Evolutionary conservation across 1,140 invertebrate genomes (phyloP).

Genomic region (Homarus americanus): DNA sequence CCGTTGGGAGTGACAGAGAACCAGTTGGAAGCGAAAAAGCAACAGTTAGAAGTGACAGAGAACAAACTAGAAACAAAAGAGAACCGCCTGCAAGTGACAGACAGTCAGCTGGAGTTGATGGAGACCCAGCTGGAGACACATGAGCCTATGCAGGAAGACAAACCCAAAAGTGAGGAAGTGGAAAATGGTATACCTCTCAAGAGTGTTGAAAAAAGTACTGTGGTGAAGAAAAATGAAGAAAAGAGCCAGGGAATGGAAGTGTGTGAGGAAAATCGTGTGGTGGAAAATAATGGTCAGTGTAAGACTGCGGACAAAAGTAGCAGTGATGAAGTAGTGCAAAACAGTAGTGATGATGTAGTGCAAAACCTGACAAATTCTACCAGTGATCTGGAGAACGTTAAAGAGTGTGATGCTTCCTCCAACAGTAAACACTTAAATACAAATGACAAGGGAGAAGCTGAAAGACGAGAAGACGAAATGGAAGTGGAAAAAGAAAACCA

Average conservation of each 20-base stretch:
- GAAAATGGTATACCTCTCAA: background rate
- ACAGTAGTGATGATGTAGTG: background rate
- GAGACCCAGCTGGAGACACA: background rate
- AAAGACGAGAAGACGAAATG: conserved; percentile 50
- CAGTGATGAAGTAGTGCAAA: background rate
- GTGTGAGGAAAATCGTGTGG: background rate
- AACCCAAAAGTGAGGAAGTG: background rate
- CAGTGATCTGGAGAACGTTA: conserved; percentile 10
- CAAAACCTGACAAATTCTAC: background rate
- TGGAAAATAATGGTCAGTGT: background rate
- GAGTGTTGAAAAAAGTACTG: background rate
- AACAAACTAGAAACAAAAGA: background rate
- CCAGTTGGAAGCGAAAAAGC: background rate
- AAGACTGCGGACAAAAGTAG: background rate
- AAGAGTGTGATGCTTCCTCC: conserved; percentile 33
- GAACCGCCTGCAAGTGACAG: background rate
- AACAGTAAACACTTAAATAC: conserved; percentile 35
- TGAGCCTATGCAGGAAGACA: background rate
- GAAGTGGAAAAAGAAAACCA: conserved; percentile 50
- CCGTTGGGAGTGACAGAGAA: background rate
- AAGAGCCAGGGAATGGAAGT: background rate
- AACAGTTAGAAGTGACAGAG: background rate
- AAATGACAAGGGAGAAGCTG: background rate
- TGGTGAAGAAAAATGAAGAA: background rate
- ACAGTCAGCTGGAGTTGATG: background rate